Evolutionary conservation across 1,140 invertebrate species (phyloP), one percentile per base, ranked within the genome.

Genomic region (Drosophila repleta): DNA sequence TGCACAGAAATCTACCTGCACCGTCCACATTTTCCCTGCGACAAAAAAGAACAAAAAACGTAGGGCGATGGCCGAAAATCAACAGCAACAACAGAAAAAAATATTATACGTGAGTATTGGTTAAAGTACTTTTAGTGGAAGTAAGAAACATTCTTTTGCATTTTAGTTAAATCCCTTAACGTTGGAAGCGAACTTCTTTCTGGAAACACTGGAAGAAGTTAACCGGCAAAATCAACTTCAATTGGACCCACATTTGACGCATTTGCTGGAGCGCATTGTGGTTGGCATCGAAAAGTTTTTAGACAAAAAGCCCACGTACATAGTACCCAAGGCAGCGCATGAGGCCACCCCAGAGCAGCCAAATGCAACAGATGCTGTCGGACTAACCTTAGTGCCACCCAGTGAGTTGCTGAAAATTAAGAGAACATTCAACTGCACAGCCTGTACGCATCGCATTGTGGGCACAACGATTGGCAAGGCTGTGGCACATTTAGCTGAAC

Each of bases 101-200:
- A 21, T 75, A 13, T 65, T 87, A 51, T 85, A 85, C 20, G 81
- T 85, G 48, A 81, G 78, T 81, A 45, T 4, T 13, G 3, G 11
- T 13, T 62, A 0, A 13, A 10, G 37, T 3, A 18, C 18, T 0
- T 29, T 3, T 17, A 35, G 17, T 8, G 8, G 11, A 26, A 26
- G 15, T 43, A 7, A 10, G 11, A 10, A 20, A 29, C 18, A 35
- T 15, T 13, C 6, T 6, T 13, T 11, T 35, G 11, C 11, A 35
- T 35, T 17, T 20, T 32, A 91, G 90, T 37, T 91, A 21, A 90
- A 91, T 74, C 89, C 90, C 0, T 43, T 91, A 17, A 90, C 90
- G 1, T 43, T 91, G 61, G 90, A 91, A 35, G 82, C 90, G 0
- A 65, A 57, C 37, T 76, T 74, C 24, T 91, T 90, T 46, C 39